Evolutionary conservation across 2,888 invertebrate genomes (phyloP), one percentile per base, ranked within the genome.

Genomic region (Microctonus hyperodae): DNA sequence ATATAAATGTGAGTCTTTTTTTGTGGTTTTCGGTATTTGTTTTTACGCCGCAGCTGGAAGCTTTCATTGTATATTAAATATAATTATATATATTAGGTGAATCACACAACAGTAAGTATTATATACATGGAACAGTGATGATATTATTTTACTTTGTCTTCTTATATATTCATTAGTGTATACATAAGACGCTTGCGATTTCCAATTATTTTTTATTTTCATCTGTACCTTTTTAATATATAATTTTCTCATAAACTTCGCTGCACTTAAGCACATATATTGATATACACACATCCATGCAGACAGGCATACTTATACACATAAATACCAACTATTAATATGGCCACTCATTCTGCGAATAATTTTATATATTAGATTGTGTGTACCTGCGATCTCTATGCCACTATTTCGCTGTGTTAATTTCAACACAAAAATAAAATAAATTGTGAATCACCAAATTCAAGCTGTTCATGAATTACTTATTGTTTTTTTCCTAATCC

Each of bases 1-100:
- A 31, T 31, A 55, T 33, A 55, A 50, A 50, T 55, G 55, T 55
- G 9, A 6, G 50, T 68, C 61, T 67, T 68, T 58, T 65, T 58
- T 62, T 35, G 51, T 60, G n/a, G 25, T 58, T 59, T 59, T 65
- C 16, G 22, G 48, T 59, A 59, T 23, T 59, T 58, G 28, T 65
- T 13, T 48, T 57, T 44, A 7, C 51, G 48, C 59, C 44, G 31
- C 22, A 60, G 59, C 59, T 31, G 59, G 48, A 60, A 60, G 59
- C 59, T 48, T 31, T 44, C 48, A 10, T 60, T 31, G 48, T 48
- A 28, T 16, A 7, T 16, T n/a, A 44, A n/a, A 5, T 16, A 20
- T 16, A n/a, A 6, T 16, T 16, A 2, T 9, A 31, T 28, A 53
- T 31, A 16, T 9, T 28, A 16, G 16, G 37, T 11, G 31, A 44